phyloP scores from a whole-genome alignment of 2,888 invertebrate species.

The Pasiphila rectangulata region DNA sequence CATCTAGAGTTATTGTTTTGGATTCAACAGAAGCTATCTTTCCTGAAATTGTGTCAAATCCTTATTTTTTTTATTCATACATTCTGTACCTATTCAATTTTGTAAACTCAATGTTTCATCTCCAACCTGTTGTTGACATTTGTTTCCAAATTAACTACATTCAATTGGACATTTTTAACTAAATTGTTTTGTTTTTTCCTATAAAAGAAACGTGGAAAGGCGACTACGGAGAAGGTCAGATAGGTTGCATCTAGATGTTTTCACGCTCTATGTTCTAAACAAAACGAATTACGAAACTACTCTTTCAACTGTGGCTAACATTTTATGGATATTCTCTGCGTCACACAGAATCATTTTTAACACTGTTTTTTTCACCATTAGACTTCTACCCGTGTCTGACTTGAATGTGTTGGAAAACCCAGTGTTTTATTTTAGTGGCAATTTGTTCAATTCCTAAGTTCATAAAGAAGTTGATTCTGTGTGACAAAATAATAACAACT shows the following conservation, averaged over 20 bases:
- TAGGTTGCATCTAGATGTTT: conserved; percentile 63
- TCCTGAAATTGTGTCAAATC: not conserved
- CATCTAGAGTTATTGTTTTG: conserved; percentile 6
- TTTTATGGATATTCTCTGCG: conserved; percentile 38
- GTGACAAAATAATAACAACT: conserved; percentile 21
- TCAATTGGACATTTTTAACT: conserved; percentile 27
- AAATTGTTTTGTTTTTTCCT: conserved; percentile 66
- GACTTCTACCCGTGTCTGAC: too few relatives aligned
- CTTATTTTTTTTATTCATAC: not conserved
- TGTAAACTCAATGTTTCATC: too few relatives aligned
- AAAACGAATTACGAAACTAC: conserved; percentile 34
- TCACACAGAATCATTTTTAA: conserved; percentile 22
- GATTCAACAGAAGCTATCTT: not conserved
- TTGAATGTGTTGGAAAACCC: too few relatives aligned
- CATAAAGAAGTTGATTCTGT: conserved; percentile 15
- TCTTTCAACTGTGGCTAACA: conserved; percentile 34
- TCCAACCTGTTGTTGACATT: not conserved
- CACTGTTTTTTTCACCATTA: not conserved
- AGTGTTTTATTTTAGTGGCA: not conserved
- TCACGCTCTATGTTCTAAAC: conserved; percentile 64
- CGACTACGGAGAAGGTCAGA: conserved; percentile 91
- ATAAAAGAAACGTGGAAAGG: conserved; percentile 86
- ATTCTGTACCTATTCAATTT: not conserved
- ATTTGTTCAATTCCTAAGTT: not conserved
- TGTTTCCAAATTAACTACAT: conserved; percentile 15